A percentile compares a stretch with the other conserved stretches of the same genome.
Conservation (phyloP, 2,888 invertebrate genomes). For the Biston stratarius region DNA sequence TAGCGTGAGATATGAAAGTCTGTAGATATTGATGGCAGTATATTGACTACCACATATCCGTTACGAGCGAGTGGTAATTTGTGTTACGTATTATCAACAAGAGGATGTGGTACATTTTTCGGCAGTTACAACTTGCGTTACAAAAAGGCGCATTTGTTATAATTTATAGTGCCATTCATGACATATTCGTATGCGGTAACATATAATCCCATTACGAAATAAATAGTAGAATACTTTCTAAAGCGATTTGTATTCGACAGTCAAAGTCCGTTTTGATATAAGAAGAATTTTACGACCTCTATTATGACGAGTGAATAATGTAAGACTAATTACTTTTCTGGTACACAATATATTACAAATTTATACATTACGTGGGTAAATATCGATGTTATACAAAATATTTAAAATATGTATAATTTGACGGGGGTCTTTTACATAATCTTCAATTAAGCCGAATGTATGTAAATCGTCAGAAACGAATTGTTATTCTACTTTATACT, state of each 20-base stretch:
- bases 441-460: no score
- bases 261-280: constrained; percentile 1
- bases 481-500: no score
- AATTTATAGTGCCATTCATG: constrained; percentile 10
- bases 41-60: no score
- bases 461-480: no score
- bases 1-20: no score
- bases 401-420: no score
- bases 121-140: constrained; percentile 7
- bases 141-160: constrained; percentile 12
- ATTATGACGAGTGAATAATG: no score
- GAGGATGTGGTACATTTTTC: constrained; percentile 5
- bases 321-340: background rate
- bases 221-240: constrained; percentile 22
- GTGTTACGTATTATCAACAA: background rate
- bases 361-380: no score
- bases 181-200: constrained; percentile 14
- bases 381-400: no score
- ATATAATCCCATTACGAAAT: constrained; percentile 18
- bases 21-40: no score
- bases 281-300: background rate
- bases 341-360: no score
- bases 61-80: background rate
- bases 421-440: no score
- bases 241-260: constrained; percentile 22